These are phyloP conservation scores for Agrotis clavis DNA, from an alignment of 2,888 invertebrate genomes.

Conservation along the genomic window DNA sequence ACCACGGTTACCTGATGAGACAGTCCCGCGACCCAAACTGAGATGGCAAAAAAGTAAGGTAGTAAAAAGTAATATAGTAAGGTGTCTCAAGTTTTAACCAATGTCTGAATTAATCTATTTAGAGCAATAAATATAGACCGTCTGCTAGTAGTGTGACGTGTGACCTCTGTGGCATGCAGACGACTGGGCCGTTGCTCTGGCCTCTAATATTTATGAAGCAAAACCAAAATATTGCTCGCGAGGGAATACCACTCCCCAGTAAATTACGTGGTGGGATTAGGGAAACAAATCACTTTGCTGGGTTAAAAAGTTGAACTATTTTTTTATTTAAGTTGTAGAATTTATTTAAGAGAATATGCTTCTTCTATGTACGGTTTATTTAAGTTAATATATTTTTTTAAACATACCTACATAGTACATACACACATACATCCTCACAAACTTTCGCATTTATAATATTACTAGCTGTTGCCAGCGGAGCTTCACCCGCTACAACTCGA, in stretches of 20 bases:
- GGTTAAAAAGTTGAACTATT: not conserved
- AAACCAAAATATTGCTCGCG: slow-evolving; percentile 32
- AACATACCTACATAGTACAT: too few species aligned
- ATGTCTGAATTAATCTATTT: slow-evolving; percentile 36
- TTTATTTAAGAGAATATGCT: not conserved
- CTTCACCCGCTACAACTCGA: too few species aligned
- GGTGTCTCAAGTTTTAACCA: not conserved
- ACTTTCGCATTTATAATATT: too few species aligned
- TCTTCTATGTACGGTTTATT: too few species aligned
- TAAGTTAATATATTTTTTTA: too few species aligned
- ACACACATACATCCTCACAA: too few species aligned
- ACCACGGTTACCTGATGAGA: too few species aligned
- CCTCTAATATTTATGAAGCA: slow-evolving; percentile 34
- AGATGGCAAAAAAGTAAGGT: too few species aligned
- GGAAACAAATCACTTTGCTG: slow-evolving; percentile 25
- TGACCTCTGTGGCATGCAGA: slow-evolving; percentile 45
- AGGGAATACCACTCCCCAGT: slow-evolving; percentile 22
- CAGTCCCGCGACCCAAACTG: too few species aligned
- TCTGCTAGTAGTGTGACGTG: slow-evolving; percentile 27
- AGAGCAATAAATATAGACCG: slow-evolving; percentile 32
- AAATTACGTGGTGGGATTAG: slow-evolving; percentile 12
- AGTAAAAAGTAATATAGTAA: too few species aligned
- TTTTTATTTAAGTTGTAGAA: not conserved
- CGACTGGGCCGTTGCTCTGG: slow-evolving; percentile 28
- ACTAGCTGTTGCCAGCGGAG: too few species aligned